Conservation (phyloP, 2,113 vertebrate species). For the Chunga burmeisteri region DNA sequence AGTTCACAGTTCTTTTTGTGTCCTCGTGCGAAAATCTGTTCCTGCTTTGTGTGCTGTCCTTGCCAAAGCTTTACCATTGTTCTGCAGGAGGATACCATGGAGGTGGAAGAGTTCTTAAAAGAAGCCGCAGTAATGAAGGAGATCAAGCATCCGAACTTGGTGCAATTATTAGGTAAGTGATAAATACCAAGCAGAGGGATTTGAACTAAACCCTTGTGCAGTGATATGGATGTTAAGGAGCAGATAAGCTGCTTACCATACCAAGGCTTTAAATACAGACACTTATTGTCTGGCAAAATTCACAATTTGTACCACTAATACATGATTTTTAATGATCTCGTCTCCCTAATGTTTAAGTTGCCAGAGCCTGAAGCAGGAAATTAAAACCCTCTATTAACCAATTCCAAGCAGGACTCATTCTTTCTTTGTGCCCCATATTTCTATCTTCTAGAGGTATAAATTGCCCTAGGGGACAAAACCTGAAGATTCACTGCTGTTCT, state of each 20-base stretch:
- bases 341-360: not conserved
- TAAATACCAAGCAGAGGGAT: slow-evolving; percentile 16
- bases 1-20: not conserved
- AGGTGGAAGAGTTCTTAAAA: slow-evolving; percentile 98
- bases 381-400: slow-evolving; percentile 17
- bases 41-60: not conserved
- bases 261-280: slow-evolving; percentile 11
- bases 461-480: not conserved
- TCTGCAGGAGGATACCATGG: slow-evolving; percentile 97
- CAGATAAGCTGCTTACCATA: slow-evolving; percentile 32
- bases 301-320: slow-evolving; percentile 24
- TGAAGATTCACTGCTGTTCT: not conserved
- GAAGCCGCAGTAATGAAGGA: slow-evolving; percentile 98
- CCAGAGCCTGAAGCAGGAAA: slow-evolving; percentile 21
- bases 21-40: not conserved
- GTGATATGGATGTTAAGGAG: slow-evolving; percentile 17
- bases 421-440: not conserved
- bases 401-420: not conserved
- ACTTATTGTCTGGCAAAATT: slow-evolving; percentile 26
- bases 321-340: slow-evolving; percentile 25
- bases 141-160: slow-evolving; percentile 97
- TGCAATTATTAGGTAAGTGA: slow-evolving; percentile 91
- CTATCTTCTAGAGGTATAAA: not conserved
- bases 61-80: not conserved
- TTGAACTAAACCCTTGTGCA: not conserved